Percentiles rank a stretch among this genome's conserved stretches.
Evolutionary conservation across 2,113 vertebrate genomes (phyloP).

Genomic region (Misgurnus anguillicaudatus): DNA sequence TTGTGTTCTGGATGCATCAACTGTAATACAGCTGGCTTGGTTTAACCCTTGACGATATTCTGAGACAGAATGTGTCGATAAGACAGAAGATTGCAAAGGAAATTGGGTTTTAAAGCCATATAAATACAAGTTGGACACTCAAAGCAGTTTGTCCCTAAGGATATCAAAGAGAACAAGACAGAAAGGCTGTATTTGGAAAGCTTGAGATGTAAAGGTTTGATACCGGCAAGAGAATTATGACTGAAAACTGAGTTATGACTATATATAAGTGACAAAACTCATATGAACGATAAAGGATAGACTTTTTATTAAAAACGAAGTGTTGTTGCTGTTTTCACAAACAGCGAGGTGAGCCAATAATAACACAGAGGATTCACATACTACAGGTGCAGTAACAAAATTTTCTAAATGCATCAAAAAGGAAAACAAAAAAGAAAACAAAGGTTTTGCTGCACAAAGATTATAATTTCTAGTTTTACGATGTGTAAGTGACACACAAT

Average conservation of each 20-base stretch:
- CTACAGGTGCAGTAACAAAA: neutral
- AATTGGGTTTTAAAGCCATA: conserved; percentile 48
- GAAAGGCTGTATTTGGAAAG: neutral
- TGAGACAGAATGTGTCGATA: conserved; percentile 21
- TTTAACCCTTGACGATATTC: conserved; percentile 13
- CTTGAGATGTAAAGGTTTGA: conserved; percentile 15
- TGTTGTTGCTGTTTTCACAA: neutral
- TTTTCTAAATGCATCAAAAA: neutral
- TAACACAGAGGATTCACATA: neutral
- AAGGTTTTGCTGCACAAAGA: too few species aligned
- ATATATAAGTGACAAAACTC: too few species aligned
- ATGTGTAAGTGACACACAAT: too few species aligned
- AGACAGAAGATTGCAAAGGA: conserved; percentile 23
- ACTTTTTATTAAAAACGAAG: too few species aligned
- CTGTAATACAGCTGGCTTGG: conserved; percentile 16
- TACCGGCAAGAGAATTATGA: neutral
- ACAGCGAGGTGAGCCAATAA: neutral
- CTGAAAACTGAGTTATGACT: neutral
- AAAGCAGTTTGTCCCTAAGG: conserved; percentile 34
- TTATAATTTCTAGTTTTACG: too few species aligned
- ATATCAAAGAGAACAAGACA: conserved; percentile 35
- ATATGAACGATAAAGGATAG: too few species aligned
- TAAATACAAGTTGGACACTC: conserved; percentile 41
- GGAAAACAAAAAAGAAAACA: neutral
- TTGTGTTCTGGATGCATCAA: neutral